Evolutionary conservation across 2,888 invertebrate genomes (phyloP).

Genomic region (Hoplodrina ambigua): DNA sequence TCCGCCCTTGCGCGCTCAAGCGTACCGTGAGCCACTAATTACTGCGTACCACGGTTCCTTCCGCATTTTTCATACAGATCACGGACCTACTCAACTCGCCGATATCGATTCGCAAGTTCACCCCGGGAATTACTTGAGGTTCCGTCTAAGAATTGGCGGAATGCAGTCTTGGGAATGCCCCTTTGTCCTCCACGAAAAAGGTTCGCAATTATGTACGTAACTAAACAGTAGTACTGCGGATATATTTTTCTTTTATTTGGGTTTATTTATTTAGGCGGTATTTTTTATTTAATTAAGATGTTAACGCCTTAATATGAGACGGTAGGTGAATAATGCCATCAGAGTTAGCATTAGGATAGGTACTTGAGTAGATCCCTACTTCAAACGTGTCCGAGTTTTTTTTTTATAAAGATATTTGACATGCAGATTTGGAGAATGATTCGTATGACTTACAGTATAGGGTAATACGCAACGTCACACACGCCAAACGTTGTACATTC

Average conservation of each 20-base stretch:
- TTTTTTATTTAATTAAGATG: not conserved
- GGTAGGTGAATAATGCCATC: conserved; percentile 22
- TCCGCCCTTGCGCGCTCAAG: conserved; percentile 61
- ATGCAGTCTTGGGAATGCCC: conserved; percentile 70
- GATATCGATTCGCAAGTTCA: conserved; percentile 82
- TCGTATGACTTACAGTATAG: too few relatives aligned
- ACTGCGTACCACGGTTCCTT: conserved; percentile 76
- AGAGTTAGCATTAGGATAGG: conserved; percentile 9
- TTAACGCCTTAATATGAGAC: not conserved
- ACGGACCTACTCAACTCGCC: conserved; percentile 79
- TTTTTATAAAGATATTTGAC: not conserved
- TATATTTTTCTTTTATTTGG: conserved; percentile 6
- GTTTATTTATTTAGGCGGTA: not conserved
- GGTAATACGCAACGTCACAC: too few relatives aligned
- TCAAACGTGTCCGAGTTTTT: conserved; percentile 7
- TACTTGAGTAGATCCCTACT: not conserved
- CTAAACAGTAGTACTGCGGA: conserved; percentile 20
- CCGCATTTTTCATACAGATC: conserved; percentile 87
- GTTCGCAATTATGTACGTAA: conserved; percentile 54
- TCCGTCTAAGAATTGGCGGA: conserved; percentile 70
- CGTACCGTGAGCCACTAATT: conserved; percentile 80
- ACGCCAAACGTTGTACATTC: too few relatives aligned
- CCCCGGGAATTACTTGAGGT: conserved; percentile 74
- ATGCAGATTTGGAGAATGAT: too few relatives aligned
- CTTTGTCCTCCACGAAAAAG: conserved; percentile 63